Base-by-base conservation (phyloP, 2,888 invertebrate genomes). In the Oconnorella tubifera region DNA sequence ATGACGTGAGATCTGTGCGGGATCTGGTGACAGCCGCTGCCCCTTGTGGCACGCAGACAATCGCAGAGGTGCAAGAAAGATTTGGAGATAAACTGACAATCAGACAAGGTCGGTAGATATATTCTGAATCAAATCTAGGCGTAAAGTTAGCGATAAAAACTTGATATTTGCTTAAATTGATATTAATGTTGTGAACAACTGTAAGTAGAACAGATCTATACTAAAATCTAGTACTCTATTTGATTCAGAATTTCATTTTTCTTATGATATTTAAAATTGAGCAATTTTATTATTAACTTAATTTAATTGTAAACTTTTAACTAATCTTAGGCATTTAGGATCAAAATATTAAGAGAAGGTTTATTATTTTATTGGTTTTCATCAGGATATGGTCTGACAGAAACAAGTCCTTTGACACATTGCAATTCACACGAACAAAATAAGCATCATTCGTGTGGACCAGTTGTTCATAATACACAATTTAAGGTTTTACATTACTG, bases 21-120 rank as follows among this genome's bases (percentile, higher is more conserved):
- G 85, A 86, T 59, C 84, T 92, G 56, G 85, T 87, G 2, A 88
- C 88, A 74, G 92, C 91, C 0, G 93, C 93, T 1, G 92, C 93
- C 0, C 89, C 93, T 0, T 83, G 92, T 6, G 89, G 90, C 0
- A 86, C 85, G 74, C 88, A 89, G 19, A 51, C 56, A 19, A 60
- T 69, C n/a, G 32, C 40, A 14, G 67, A 72, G 51, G 68, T 62
- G 28, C 29, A 59, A 27, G 64, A 68, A 23, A 60, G 55, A 29
- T 64, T 33, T 33, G 14, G 53, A 25, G 29, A 60, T 19, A 23
- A 57, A 19, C 56, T 59, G 33, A n/a, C 31, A n/a, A 27, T 67
- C 1, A 59, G 67, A 2, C 67, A 67, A 65, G 40, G 40, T 40
- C 40, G 19, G 40, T 40, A n/a, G n/a, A n/a, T n/a, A n/a, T n/a